Base-by-base conservation (phyloP, 1,140 invertebrate species). In the Bombus haemorrhoidalis region DNA sequence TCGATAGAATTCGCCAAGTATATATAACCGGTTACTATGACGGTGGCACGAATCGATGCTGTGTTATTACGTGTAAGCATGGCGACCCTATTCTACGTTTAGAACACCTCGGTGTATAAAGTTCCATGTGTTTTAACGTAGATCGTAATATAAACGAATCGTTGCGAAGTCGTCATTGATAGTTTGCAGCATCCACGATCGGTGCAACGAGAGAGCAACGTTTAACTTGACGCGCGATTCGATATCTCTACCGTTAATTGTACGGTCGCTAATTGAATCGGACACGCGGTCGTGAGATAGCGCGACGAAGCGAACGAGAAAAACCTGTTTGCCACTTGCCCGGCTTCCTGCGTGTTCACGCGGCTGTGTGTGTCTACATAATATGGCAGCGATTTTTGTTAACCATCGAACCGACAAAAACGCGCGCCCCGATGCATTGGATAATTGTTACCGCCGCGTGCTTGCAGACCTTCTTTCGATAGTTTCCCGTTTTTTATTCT, bases 241-340 rank as follows among this genome's bases (percentile, higher is more conserved):
- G 81, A 69, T 89, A 86, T 83, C 53, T 79, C 53, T 43, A 71
- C 64, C 88, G 83, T 87, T 87, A 90, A 87, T 87, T 86, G 73
- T 53, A 73, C 74, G 64, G 13, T 62, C 71, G 83, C 80, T 83
- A 82, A 90, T 87, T 90, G 86, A 90, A 90, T 90, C 78, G 76
- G 78, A 90, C 86, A 83, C 47, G 57, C 81, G 69, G 59, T 85
- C 76, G 64, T 64, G 71, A 80, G 80, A 83, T 79, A 71, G 73
- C 86, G 53, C 32, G 66, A 28, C 80, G 41, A 59, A 83, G 39
- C 83, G 88, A n/a, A 81, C 76, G 86, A 82, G 85, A 73, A 90
- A 90, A 90, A 90, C 89, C 83, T 83, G 89, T 90, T 90, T 81
- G 86, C 80, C 77, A 83, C 66, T 89, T 84, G 82, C 68, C 53